Percentiles rank a stretch among this genome's conserved stretches.
Evolutionary conservation across 2,888 invertebrate genomes (phyloP).

Genomic region (Sarcophaga rosellei): DNA sequence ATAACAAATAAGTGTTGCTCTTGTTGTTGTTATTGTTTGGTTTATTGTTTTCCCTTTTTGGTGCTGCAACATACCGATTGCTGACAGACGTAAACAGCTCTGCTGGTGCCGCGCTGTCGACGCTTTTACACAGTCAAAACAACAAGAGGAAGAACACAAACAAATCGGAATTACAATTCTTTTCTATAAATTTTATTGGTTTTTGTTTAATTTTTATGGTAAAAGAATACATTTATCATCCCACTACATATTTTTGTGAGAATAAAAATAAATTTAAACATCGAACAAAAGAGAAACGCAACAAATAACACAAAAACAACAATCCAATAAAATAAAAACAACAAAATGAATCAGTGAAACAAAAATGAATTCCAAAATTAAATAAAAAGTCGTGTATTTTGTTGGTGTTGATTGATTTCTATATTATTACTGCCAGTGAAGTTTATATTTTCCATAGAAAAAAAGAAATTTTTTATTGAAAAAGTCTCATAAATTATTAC

Average conservation of each 20-base stretch:
- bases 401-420: constrained; percentile 35
- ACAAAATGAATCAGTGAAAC: neutral
- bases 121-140: constrained; percentile 16
- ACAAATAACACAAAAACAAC: neutral
- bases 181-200: neutral
- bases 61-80: neutral
- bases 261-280: neutral
- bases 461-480: constrained; percentile 27
- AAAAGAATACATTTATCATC: constrained; percentile 24
- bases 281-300: neutral
- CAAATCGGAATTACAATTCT: neutral
- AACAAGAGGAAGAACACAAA: constrained; percentile 5
- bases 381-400: neutral
- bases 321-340: neutral
- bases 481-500: neutral
- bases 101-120: constrained; percentile 12
- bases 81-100: neutral
- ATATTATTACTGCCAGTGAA: constrained; percentile 31
- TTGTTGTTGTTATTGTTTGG: constrained; percentile 10
- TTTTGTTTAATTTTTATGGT: neutral
- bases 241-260: constrained; percentile 32
- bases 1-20: constrained; percentile 32
- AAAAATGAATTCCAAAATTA: constrained; percentile 1
- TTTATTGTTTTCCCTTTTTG: constrained; percentile 32
- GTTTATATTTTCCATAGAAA: neutral